Base-by-base conservation (phyloP, 2,797 vertebrate genomes). In the Triplophysa bombifrons region DNA sequence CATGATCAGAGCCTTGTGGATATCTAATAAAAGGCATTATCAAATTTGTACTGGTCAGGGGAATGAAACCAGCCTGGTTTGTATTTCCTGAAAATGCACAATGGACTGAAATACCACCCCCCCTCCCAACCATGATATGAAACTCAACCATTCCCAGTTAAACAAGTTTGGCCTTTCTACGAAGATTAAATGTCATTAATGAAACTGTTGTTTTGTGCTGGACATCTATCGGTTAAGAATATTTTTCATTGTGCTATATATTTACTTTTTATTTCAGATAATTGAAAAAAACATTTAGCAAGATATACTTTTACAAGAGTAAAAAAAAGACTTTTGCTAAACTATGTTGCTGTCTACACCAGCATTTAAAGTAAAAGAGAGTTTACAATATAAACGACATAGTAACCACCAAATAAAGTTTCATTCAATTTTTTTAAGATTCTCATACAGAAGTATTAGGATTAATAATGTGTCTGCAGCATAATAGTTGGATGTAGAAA, bases 401-500 rank as follows among this genome's bases (percentile, higher is more conserved):
- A 7, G 0, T 2, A 25, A 48, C 46, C 46, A 48, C n/a, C 8
- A 56, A 3, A 1, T 20, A 56, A 3, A 56, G 3, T 12, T 22
- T 14, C 11, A 20, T 41, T 34, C 7, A 34, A 34, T 5, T 17
- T 1, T 25, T 25, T 25, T 25, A 74, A 8, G 72, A 25, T 25
- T 34, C 14, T 63, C 25, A 20, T 50, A 14, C 25, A 75, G 53
- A 19, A 53, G 12, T 41, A 53, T 25, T 4, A 8, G 8, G 50
- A 76, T 3, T 9, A 27, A 55, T 10, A 75, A 17, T 56, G 55
- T 66, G 30, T 44, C 56, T 60, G 56, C 22, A 60, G 22, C 25
- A 9, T 20, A 44, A 65, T 55, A 66, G 48, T 48, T 66, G 48
- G 61, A 75, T 75, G 48, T n/a, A 55, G 48, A 19, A 75, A 75